Conservation (phyloP, 2,888 invertebrate genomes). For the Sminthurinus aureus region DNA sequence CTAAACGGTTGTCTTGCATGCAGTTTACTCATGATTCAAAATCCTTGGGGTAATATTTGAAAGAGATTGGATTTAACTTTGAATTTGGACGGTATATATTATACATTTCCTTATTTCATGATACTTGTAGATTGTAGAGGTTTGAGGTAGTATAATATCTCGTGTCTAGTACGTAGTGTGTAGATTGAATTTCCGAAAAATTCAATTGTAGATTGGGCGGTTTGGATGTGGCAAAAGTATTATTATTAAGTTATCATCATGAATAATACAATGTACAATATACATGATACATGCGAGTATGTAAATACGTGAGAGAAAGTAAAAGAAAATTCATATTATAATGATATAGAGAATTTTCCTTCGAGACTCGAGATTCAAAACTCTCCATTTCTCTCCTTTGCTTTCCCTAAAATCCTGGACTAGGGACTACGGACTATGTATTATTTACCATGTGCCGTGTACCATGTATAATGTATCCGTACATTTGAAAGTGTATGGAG, state of each 20-base stretch:
- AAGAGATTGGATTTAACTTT: no score
- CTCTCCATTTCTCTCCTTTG: background rate
- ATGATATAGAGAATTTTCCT: background rate
- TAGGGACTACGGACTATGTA: background rate
- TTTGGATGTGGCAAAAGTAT: background rate
- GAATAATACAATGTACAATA: background rate
- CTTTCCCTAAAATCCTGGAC: background rate
- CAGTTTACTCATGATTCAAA: no score
- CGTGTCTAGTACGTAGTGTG: background rate
- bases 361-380: conserved; percentile 24
- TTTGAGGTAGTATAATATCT: no score
- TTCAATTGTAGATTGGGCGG: conserved; percentile 24
- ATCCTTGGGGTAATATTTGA: no score
- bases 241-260: conserved; percentile 21
- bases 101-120: background rate
- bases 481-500: conserved; percentile 8
- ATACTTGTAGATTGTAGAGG: background rate
- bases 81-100: no score
- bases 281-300: background rate
- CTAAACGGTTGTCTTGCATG: no score
- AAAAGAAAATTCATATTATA: background rate
- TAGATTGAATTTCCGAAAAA: background rate
- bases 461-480: background rate
- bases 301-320: background rate
- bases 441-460: no score